These are phyloP conservation scores for Sardinella longiceps DNA, from an alignment of 2,797 vertebrate species.

Conservation along the genomic window DNA sequence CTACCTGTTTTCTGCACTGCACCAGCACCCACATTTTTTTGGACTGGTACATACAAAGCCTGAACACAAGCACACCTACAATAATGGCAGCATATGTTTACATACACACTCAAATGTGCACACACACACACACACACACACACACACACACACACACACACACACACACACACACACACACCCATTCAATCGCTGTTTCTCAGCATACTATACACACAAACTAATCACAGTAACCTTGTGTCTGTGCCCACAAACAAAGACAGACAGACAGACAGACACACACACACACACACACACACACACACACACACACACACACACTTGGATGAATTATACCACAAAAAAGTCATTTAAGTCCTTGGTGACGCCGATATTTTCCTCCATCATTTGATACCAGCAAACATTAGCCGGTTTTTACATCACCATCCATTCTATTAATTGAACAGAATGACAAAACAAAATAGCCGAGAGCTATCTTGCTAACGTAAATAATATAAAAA, in stretches of 20 bases:
- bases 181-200: not conserved
- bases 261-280: conserved; percentile 55
- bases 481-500: not conserved
- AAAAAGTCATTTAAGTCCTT: conserved; percentile 67
- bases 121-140: not conserved
- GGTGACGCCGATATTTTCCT: conserved; percentile 78
- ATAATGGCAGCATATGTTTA: not conserved
- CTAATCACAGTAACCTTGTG: conserved; percentile 16
- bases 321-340: conserved; percentile 67
- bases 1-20: conserved; percentile 19
- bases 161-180: not conserved
- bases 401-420: not conserved
- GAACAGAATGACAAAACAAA: not conserved
- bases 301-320: conserved; percentile 42
- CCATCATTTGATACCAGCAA: conserved; percentile 62
- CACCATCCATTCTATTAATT: conserved; percentile 55
- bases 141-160: not conserved
- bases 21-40: not conserved
- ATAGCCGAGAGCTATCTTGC: not conserved
- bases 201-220: not conserved
- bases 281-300: conserved; percentile 43
- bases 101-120: not conserved
- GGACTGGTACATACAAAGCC: conserved; percentile 8
- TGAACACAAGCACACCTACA: not conserved
- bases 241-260: conserved; percentile 51